Percentiles rank a stretch among this genome's conserved stretches.
phyloP scores from a whole-genome alignment of 1,140 invertebrate species.

The Bicyclus anynana region DNA sequence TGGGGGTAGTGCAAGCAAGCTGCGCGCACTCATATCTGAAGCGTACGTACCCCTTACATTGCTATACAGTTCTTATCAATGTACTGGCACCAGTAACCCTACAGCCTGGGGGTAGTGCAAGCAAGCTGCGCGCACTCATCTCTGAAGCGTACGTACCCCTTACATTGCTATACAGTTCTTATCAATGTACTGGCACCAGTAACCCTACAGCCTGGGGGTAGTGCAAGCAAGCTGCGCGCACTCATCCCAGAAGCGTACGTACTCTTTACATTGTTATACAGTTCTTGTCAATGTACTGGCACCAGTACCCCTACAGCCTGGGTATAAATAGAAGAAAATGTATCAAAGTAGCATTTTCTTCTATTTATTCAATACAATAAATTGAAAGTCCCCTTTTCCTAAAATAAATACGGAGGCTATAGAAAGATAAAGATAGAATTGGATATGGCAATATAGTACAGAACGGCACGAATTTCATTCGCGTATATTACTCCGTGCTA shows the following conservation, averaged over 20 bases:
- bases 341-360: too few species aligned
- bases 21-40: conserved; percentile 90
- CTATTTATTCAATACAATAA: too few species aligned
- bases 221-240: conserved; percentile 90
- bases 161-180: not conserved
- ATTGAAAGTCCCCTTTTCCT: too few species aligned
- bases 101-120: conserved; percentile 88
- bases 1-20: conserved; percentile 90
- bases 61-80: not conserved
- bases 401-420: too few species aligned
- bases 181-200: conserved; percentile 90
- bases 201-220: conserved; percentile 92
- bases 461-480: too few species aligned
- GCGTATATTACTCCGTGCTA: too few species aligned
- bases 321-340: too few species aligned
- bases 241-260: conserved; percentile 92
- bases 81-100: conserved; percentile 97
- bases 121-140: conserved; percentile 90
- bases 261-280: not conserved
- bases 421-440: too few species aligned
- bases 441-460: too few species aligned
- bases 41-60: conserved; percentile 80
- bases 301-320: too few species aligned
- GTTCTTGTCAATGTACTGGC: not conserved
- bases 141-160: conserved; percentile 87